phyloP scores from a whole-genome alignment of 2,888 invertebrate species.

The Idaea dimidiata region DNA sequence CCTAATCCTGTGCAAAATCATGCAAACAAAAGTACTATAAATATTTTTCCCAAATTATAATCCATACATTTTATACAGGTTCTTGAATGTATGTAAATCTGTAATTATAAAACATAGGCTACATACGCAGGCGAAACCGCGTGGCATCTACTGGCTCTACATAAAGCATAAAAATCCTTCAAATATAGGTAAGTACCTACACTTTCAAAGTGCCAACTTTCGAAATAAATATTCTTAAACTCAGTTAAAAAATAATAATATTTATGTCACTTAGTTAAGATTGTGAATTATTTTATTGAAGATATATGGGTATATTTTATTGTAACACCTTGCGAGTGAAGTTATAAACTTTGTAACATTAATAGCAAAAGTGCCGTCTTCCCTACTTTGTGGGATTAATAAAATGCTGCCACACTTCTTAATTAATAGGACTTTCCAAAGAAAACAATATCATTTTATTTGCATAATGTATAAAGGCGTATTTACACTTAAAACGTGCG shows the following conservation, averaged over 20 bases:
- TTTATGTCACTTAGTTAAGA: conserved; percentile 38
- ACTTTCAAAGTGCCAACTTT: conserved; percentile 20
- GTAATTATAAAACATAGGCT: too few relatives aligned
- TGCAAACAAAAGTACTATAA: too few relatives aligned
- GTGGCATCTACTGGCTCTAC: too few relatives aligned
- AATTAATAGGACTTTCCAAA: conserved; percentile 79
- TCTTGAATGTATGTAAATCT: too few relatives aligned
- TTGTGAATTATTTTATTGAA: conserved; percentile 70
- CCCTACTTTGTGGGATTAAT: conserved; percentile 71
- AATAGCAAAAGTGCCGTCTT: conserved; percentile 62
- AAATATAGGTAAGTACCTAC: conserved; percentile 1
- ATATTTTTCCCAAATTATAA: too few relatives aligned
- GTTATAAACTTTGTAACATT: conserved; percentile 69
- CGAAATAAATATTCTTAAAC: conserved; percentile 35
- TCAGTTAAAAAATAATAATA: conserved; percentile 46
- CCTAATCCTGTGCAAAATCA: too few relatives aligned
- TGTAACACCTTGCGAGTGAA: conserved; percentile 69
- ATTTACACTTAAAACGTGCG: conserved; percentile 28
- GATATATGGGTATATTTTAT: conserved; percentile 71
- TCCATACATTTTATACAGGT: too few relatives aligned
- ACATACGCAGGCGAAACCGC: too few relatives aligned
- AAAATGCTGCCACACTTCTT: conserved; percentile 76
- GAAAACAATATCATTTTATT: conserved; percentile 81
- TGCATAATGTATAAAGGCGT: conserved; percentile 56
- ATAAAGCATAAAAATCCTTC: not conserved